Percentiles rank a stretch among this genome's conserved stretches.
Evolutionary conservation across 2,888 invertebrate genomes (phyloP).

Genomic region (Ophioninae sp.): DNA sequence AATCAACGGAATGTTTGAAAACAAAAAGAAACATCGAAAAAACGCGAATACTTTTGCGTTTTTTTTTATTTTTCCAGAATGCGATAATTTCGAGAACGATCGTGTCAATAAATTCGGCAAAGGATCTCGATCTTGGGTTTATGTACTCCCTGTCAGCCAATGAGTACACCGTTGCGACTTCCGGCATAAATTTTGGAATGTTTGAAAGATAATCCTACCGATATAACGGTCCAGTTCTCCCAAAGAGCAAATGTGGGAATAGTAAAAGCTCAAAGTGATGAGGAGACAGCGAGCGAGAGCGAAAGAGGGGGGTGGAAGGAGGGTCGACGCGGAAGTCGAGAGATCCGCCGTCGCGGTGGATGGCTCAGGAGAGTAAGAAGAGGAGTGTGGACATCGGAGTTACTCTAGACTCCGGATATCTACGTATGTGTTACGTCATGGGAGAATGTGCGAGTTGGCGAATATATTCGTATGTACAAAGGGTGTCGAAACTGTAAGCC

Average conservation of each 20-base stretch:
- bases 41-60: not conserved
- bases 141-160: not conserved
- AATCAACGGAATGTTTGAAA: not conserved
- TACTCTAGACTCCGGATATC: conserved; percentile 30
- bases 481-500: not conserved
- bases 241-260: not conserved
- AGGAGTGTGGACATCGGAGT: conserved; percentile 17
- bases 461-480: not conserved
- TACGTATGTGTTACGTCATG: conserved; percentile 4
- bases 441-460: not conserved
- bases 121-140: not conserved
- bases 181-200: conserved; percentile 24
- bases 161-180: not conserved
- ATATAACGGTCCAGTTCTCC: conserved; percentile 16
- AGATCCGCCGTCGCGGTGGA: conserved; percentile 43
- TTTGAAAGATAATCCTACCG: conserved; percentile 8
- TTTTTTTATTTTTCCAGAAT: not conserved
- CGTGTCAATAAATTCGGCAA: not conserved
- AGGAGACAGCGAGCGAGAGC: not conserved
- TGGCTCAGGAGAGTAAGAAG: conserved; percentile 50
- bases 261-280: conserved; percentile 2
- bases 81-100: not conserved
- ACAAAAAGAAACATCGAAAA: not conserved
- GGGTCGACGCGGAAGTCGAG: conserved; percentile 48
- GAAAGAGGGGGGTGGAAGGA: not conserved